phyloP scores from a whole-genome alignment of 2,797 vertebrate species.

The Sebastiscus tertius region DNA sequence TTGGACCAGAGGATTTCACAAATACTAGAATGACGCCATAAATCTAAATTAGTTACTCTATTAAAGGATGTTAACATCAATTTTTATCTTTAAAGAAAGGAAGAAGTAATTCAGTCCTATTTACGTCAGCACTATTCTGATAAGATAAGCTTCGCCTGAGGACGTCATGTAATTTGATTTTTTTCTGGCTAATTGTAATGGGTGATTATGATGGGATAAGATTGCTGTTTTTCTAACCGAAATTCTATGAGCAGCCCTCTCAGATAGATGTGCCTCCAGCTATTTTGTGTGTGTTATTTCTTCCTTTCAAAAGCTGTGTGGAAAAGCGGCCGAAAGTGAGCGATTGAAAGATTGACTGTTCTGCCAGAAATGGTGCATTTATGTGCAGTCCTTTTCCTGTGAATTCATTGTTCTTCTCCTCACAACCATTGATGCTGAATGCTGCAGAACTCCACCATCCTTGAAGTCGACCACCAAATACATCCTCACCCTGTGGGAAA shows the following conservation, averaged over 20 bases:
- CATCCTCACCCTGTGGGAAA: slow-evolving; percentile 39
- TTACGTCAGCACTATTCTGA: neutral
- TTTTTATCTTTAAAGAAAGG: neutral
- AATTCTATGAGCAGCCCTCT: neutral
- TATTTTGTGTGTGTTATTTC: neutral
- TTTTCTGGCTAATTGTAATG: neutral
- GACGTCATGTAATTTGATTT: neutral
- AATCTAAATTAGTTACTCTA: neutral
- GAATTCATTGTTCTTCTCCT: neutral
- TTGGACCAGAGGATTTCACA: neutral
- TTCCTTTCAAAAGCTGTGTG: neutral
- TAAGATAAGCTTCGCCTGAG: neutral
- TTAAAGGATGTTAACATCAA: neutral
- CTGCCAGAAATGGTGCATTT: neutral
- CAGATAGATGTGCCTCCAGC: neutral
- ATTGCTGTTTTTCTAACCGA: neutral
- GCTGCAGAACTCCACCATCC: neutral
- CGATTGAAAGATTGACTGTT: neutral
- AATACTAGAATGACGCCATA: neutral
- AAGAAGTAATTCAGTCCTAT: neutral
- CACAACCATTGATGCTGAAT: neutral
- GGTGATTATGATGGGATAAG: neutral
- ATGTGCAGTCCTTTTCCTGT: neutral
- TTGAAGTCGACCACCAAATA: neutral
- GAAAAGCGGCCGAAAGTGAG: neutral